Conservation (phyloP, 2,888 invertebrate species). For the Lasioglossum zephyrum region DNA sequence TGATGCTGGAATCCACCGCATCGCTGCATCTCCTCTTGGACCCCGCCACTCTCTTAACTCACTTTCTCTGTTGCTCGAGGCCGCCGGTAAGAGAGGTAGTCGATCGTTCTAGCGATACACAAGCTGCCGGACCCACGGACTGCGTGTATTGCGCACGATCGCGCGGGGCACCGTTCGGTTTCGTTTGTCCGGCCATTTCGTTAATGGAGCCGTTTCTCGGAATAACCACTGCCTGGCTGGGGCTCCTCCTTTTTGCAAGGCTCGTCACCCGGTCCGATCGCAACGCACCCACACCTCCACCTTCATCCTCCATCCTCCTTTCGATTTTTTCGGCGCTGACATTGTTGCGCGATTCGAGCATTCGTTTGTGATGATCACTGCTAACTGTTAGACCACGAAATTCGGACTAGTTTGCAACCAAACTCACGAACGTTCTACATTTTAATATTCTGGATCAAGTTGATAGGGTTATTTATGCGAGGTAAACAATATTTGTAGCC, state of each 20-base stretch:
- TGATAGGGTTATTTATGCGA: too few relatives aligned
- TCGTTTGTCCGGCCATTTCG: slow-evolving; percentile 75
- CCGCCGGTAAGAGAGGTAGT: slow-evolving; percentile 61
- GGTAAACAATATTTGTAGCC: too few relatives aligned
- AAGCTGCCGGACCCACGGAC: slow-evolving; percentile 34
- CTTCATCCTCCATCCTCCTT: slow-evolving; percentile 9
- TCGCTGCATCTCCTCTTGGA: slow-evolving; percentile 48
- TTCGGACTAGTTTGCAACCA: neutral
- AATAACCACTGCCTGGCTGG: slow-evolving; percentile 66
- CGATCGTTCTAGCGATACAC: slow-evolving; percentile 70
- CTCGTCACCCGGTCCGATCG: slow-evolving; percentile 65
- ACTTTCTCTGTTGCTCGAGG: slow-evolving; percentile 46
- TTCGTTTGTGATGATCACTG: neutral
- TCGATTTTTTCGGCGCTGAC: slow-evolving; percentile 34
- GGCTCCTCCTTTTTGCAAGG: slow-evolving; percentile 57
- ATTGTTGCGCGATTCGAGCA: slow-evolving; percentile 46
- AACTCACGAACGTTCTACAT: neutral
- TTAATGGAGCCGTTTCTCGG: slow-evolving; percentile 77
- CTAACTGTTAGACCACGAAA: neutral
- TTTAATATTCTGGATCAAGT: too few relatives aligned
- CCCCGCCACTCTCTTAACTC: slow-evolving; percentile 39
- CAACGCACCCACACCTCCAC: slow-evolving; percentile 59
- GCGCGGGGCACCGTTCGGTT: slow-evolving; percentile 67
- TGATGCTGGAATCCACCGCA: slow-evolving; percentile 57
- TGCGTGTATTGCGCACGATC: slow-evolving; percentile 66